phyloP scores from a whole-genome alignment of 2,797 vertebrate species.

The Bradypus variegatus region DNA sequence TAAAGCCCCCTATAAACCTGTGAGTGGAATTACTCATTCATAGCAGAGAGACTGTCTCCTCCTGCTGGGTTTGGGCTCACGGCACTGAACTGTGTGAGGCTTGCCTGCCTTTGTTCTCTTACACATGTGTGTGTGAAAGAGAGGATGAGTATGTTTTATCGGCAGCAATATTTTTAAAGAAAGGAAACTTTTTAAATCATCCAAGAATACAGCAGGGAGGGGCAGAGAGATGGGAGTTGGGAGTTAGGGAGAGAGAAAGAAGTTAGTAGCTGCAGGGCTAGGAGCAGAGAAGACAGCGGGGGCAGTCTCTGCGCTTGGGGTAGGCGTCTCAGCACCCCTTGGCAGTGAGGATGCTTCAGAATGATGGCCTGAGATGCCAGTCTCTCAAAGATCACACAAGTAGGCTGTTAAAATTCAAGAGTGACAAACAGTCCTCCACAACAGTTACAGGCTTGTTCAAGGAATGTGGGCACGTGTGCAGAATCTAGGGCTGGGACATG shows the following conservation, averaged over 20 bases:
- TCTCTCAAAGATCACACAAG: not conserved
- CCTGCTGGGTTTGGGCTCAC: not conserved
- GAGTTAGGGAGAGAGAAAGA: not conserved
- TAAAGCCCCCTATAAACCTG: not conserved
- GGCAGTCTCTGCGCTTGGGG: not conserved
- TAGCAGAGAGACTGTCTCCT: not conserved
- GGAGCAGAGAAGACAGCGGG: not conserved
- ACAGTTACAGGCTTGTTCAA: not conserved
- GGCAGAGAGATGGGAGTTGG: not conserved
- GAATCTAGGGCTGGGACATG: not conserved
- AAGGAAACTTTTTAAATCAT: not conserved
- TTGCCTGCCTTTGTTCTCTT: not conserved
- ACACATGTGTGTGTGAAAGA: not conserved
- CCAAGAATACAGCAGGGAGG: conserved; percentile 12
- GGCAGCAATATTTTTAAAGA: conserved; percentile 30
- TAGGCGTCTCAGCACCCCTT: not conserved
- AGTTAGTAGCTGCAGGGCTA: not conserved
- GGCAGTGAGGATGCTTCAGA: not conserved
- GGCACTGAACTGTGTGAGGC: not conserved
- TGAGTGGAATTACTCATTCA: not conserved
- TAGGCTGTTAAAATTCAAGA: not conserved
- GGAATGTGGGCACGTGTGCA: not conserved
- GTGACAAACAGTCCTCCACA: not conserved
- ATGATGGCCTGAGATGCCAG: not conserved
- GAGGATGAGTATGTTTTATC: conserved; percentile 27